phyloP scores from a whole-genome alignment of 2,888 invertebrate genomes.

The Amphipyra berbera region DNA sequence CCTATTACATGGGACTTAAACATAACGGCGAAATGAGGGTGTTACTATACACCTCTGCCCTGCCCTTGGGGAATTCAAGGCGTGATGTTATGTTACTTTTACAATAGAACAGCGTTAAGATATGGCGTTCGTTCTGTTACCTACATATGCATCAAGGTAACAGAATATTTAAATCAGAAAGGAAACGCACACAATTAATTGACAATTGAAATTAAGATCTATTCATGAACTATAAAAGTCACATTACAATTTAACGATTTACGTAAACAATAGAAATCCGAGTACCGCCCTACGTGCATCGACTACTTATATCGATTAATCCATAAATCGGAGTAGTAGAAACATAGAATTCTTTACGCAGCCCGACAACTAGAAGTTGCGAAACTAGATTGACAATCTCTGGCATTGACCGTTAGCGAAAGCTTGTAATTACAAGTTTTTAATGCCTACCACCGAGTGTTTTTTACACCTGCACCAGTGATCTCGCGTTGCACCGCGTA shows the following conservation, averaged over 20 bases:
- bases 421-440: conserved; percentile 69
- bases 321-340: conserved; percentile 9
- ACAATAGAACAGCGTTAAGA: too few species aligned
- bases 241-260: conserved; percentile 28
- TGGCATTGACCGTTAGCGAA: conserved; percentile 83
- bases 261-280: conserved; percentile 43
- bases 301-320: conserved; percentile 38
- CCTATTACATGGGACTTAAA: too few species aligned
- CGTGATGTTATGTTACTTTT: too few species aligned
- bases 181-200: conserved; percentile 3
- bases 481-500: conserved; percentile 21
- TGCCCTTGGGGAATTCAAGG: too few species aligned
- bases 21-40: too few species aligned
- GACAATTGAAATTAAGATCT: not conserved
- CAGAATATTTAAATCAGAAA: not conserved
- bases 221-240: conserved; percentile 19
- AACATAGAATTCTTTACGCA: conserved; percentile 19
- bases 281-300: conserved; percentile 16
- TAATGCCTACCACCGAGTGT: conserved; percentile 40
- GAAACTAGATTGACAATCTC: conserved; percentile 66
- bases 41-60: too few species aligned
- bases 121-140: too few species aligned
- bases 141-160: too few species aligned
- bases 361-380: conserved; percentile 37
- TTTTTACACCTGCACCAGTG: conserved; percentile 30